A percentile compares a stretch with the other conserved stretches of the same genome.
Conservation (phyloP, 2,888 invertebrate genomes). For the Ommatoiulus sabulosus region DNA sequence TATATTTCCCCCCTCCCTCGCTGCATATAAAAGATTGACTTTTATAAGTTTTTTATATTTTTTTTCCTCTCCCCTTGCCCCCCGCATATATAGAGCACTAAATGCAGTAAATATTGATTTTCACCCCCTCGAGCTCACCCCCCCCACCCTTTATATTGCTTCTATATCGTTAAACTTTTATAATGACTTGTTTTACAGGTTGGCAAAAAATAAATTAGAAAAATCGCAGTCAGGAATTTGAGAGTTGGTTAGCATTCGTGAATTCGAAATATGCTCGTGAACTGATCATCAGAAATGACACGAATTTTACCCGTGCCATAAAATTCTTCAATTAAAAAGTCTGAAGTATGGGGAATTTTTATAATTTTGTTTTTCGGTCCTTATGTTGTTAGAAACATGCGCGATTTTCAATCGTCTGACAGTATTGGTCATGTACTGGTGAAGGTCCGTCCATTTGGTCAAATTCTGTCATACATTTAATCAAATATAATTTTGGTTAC, state of each 20-base stretch:
- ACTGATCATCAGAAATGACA: not conserved
- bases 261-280: not conserved
- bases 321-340: not conserved
- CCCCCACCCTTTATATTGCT: conserved; percentile 17
- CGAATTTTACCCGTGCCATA: not conserved
- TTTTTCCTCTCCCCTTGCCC: conserved; percentile 8
- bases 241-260: not conserved
- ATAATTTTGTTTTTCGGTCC: no score
- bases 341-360: no score
- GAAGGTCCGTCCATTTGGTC: no score
- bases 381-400: no score
- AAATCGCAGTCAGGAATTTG: conserved; percentile 21
- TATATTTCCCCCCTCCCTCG: conserved; percentile 35
- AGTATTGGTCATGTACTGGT: no score
- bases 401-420: no score
- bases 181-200: conserved; percentile 51
- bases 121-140: not conserved
- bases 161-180: conserved; percentile 51
- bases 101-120: conserved; percentile 52
- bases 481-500: no score
- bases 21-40: conserved; percentile 43
- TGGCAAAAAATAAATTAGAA: conserved; percentile 42
- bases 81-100: conserved; percentile 39
- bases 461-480: no score
- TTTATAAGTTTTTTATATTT: conserved; percentile 43